Conservation (phyloP, 2,888 invertebrate genomes). For the Mycalesis mineus region DNA sequence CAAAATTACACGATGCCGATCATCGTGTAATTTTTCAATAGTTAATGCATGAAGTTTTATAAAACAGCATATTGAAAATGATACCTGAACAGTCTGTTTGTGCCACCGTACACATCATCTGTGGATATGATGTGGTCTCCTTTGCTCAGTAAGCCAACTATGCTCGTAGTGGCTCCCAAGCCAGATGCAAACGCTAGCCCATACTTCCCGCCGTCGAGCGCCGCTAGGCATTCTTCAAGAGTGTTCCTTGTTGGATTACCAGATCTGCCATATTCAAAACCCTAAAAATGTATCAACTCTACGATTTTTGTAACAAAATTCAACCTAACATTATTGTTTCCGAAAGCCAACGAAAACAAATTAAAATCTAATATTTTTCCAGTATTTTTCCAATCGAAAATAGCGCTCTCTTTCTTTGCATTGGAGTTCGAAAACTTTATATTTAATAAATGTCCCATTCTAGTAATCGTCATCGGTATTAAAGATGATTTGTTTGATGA, state of each 20-base stretch:
- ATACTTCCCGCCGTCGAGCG: constrained; percentile 92
- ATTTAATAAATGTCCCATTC: no score
- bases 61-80: neutral
- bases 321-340: no score
- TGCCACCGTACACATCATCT: constrained; percentile 97
- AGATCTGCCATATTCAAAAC: constrained; percentile 94
- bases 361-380: no score
- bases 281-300: constrained; percentile 67
- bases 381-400: neutral
- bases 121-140: constrained; percentile 95
- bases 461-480: no score
- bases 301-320: neutral
- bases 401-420: no score
- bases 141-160: constrained; percentile 84
- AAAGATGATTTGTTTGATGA: no score
- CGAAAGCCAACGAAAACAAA: no score
- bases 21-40: no score
- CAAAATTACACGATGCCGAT: no score
- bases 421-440: no score
- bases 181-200: constrained; percentile 93
- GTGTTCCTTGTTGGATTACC: constrained; percentile 96
- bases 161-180: constrained; percentile 88
- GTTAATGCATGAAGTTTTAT: no score
- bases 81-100: constrained; percentile 83
- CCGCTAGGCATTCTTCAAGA: constrained; percentile 92